Percentiles rank a stretch among this genome's conserved stretches.
Evolutionary conservation across 2,113 vertebrate species (phyloP).

Genomic region (Salvelinus alpinus): DNA sequence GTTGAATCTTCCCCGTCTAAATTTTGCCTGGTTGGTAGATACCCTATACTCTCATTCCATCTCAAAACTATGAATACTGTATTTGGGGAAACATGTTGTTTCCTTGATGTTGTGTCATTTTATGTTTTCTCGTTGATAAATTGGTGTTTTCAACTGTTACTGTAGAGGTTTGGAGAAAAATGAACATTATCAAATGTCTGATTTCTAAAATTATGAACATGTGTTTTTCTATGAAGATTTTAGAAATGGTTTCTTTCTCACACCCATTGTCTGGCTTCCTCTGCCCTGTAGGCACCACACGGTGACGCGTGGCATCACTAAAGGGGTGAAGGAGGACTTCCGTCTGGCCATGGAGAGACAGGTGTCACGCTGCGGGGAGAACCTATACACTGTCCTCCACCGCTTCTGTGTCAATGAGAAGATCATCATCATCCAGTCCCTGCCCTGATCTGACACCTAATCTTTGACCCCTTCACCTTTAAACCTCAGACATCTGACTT

Average conservation of each 20-base stretch:
- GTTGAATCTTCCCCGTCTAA: neutral
- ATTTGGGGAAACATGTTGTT: neutral
- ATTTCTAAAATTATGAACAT: neutral
- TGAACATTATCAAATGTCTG: neutral
- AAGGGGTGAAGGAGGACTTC: constrained; percentile 98
- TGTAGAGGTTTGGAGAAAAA: neutral
- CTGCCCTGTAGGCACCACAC: constrained; percentile 89
- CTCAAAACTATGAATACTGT: neutral
- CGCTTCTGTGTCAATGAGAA: constrained; percentile 98
- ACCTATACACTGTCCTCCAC: constrained; percentile 87
- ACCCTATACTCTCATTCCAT: neutral
- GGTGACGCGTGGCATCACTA: constrained; percentile 95
- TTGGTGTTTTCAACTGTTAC: neutral
- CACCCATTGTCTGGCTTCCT: neutral
- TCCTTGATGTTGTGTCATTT: constrained; percentile 1
- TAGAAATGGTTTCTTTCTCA: neutral
- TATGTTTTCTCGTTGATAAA: neutral
- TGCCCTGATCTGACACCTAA: constrained; percentile 66
- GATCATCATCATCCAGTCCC: constrained; percentile 92
- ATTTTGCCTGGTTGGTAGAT: neutral
- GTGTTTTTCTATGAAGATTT: neutral
- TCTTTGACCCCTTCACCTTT: neutral
- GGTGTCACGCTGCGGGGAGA: constrained; percentile 93
- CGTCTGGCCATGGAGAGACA: constrained; percentile 98
- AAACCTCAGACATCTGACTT: neutral